Percentiles rank a stretch among this genome's conserved stretches.
Conservation (phyloP, 2,113 vertebrate species). For the Menura novaehollandiae region DNA sequence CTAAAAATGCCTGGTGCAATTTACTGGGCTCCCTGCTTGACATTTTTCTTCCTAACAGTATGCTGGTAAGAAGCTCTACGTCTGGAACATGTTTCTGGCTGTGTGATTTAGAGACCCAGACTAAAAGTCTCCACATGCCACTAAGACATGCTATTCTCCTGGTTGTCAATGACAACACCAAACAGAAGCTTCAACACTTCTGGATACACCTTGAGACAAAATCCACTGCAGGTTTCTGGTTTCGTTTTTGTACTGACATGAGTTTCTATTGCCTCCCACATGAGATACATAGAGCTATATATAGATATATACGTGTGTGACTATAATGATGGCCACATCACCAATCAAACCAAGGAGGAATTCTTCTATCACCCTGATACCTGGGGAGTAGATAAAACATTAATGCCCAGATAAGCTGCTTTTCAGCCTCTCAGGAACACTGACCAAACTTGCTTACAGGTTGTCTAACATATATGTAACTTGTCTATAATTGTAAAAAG, state of each 20-base stretch:
- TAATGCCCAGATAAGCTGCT: neutral
- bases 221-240: neutral
- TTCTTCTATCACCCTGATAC: neutral
- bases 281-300: neutral
- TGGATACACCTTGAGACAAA: neutral
- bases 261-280: neutral
- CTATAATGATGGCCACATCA: neutral
- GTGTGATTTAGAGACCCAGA: neutral
- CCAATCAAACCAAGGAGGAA: neutral
- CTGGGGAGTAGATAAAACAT: neutral
- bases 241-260: neutral
- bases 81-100: neutral
- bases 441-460: neutral
- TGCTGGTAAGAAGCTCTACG: neutral
- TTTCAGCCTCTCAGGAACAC: neutral
- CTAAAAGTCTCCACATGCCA: neutral
- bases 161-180: constrained; percentile 51
- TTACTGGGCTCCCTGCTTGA: neutral
- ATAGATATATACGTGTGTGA: neutral
- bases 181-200: constrained; percentile 11
- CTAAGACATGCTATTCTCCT: neutral
- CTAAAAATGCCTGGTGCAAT: neutral
- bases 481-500: neutral
- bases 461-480: neutral
- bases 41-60: neutral